phyloP scores from a whole-genome alignment of 2,797 vertebrate species.

The Lates japonicus region DNA sequence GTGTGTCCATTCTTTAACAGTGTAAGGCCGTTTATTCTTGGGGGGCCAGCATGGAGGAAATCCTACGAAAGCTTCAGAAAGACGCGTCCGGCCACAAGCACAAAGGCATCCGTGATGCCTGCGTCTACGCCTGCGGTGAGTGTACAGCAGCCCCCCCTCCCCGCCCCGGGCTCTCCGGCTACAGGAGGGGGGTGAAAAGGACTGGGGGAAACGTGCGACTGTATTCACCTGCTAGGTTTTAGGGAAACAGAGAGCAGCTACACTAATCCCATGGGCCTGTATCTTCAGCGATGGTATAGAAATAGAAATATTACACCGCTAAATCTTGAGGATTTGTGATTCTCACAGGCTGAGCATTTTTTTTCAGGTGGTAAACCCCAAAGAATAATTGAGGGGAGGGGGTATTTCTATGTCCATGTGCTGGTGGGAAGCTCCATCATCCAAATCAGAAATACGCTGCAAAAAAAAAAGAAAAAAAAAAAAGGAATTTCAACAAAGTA shows the following conservation, averaged over 20 bases:
- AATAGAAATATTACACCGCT: accelerated
- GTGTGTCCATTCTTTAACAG: background rate
- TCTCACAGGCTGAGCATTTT: background rate
- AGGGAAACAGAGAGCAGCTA: background rate
- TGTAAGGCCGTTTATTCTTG: background rate
- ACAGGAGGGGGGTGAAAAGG: background rate
- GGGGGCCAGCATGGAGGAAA: constrained; percentile 92
- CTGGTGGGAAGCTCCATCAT: background rate
- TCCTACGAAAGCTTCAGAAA: constrained; percentile 92
- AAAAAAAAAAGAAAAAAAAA: no score
- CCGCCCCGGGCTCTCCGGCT: background rate
- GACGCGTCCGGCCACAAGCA: constrained; percentile 94
- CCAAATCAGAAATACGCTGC: background rate
- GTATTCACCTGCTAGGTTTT: constrained; percentile 12
- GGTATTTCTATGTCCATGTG: background rate
- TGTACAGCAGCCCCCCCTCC: background rate
- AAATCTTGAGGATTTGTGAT: background rate
- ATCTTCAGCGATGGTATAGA: accelerated
- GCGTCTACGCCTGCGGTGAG: constrained; percentile 92
- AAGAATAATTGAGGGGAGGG: background rate
- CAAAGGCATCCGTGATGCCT: constrained; percentile 93
- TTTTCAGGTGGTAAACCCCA: no score
- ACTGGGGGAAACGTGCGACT: no score
- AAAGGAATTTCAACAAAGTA: no score
- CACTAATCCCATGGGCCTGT: background rate